These are phyloP conservation scores for Tringa solitaria DNA, from an alignment of 2,113 vertebrate species.

Conservation along the genomic window DNA sequence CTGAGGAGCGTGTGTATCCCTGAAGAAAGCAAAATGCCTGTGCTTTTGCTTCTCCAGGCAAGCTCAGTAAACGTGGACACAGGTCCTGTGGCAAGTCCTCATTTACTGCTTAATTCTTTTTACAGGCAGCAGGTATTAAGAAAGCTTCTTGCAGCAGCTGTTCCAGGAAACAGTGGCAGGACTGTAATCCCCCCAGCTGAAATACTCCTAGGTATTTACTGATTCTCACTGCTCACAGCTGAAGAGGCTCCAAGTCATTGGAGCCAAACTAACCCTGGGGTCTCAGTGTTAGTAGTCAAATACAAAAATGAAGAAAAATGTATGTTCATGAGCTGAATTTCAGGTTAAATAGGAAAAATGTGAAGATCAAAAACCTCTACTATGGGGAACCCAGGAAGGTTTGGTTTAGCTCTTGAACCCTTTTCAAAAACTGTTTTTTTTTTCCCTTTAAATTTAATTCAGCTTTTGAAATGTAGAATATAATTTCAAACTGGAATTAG, in stretches of 20 bases:
- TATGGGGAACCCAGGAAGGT: neutral
- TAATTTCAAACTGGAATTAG: neutral
- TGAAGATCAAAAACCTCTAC: neutral
- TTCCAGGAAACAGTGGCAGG: slow-evolving; percentile 6
- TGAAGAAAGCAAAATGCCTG: neutral
- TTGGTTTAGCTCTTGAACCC: neutral
- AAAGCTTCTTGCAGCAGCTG: neutral
- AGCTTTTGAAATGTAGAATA: neutral
- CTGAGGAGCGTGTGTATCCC: neutral
- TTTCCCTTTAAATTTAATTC: neutral
- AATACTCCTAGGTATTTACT: neutral
- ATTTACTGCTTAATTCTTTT: neutral
- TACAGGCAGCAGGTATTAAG: slow-evolving; percentile 48
- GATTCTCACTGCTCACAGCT: neutral
- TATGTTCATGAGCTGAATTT: neutral
- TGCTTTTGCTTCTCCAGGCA: neutral
- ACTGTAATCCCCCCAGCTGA: neutral
- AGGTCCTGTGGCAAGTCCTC: neutral
- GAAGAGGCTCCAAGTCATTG: neutral
- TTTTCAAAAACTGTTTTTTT: neutral
- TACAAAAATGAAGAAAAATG: neutral
- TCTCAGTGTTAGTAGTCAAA: neutral
- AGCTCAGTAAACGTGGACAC: neutral
- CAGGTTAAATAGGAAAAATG: neutral
- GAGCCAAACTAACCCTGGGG: neutral